Percentiles rank a stretch among this genome's conserved stretches.
These are phyloP conservation scores for Melanotaenia pygmaea DNA, from an alignment of 2,797 vertebrate genomes.

Conservation along the genomic window DNA sequence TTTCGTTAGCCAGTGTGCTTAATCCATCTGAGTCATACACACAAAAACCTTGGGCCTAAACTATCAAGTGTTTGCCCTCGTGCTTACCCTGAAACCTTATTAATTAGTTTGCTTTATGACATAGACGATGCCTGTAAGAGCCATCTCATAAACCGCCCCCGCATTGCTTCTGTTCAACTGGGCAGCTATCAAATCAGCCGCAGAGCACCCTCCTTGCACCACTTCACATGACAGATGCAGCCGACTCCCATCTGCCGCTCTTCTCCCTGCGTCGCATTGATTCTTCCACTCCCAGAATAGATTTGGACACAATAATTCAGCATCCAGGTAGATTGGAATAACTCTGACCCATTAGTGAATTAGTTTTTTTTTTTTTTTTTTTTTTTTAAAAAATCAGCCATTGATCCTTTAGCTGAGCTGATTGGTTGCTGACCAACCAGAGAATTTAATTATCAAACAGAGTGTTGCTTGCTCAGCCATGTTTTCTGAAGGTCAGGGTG, in stretches of 20 bases:
- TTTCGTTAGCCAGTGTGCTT: constrained; percentile 44
- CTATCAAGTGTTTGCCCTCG: constrained; percentile 43
- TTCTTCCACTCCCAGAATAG: constrained; percentile 60
- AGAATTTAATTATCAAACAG: constrained; percentile 84
- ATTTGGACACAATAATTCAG: constrained; percentile 80
- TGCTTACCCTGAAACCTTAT: constrained; percentile 61
- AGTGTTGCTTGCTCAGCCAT: constrained; percentile 80
- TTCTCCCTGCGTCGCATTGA: constrained; percentile 61
- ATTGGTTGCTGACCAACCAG: constrained; percentile 80
- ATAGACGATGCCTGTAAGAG: constrained; percentile 59
- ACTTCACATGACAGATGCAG: constrained; percentile 65
- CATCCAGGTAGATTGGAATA: constrained; percentile 85
- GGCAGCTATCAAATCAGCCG: constrained; percentile 71
- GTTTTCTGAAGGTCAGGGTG: constrained; percentile 85
- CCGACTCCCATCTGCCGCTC: constrained; percentile 39
- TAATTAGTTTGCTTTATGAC: constrained; percentile 82
- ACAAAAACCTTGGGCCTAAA: constrained; percentile 41
- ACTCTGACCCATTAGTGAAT: constrained; percentile 87
- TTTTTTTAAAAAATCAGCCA: constrained; percentile 83
- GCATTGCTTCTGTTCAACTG: constrained; percentile 54
- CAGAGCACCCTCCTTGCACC: constrained; percentile 45
- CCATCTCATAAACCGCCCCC: constrained; percentile 62
- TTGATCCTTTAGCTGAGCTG: constrained; percentile 80
- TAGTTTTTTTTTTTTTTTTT: constrained; percentile 87
- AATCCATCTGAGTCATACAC: constrained; percentile 62